These are phyloP conservation scores for Meda fulgida DNA, from an alignment of 2,797 vertebrate genomes.

Conservation along the genomic window DNA sequence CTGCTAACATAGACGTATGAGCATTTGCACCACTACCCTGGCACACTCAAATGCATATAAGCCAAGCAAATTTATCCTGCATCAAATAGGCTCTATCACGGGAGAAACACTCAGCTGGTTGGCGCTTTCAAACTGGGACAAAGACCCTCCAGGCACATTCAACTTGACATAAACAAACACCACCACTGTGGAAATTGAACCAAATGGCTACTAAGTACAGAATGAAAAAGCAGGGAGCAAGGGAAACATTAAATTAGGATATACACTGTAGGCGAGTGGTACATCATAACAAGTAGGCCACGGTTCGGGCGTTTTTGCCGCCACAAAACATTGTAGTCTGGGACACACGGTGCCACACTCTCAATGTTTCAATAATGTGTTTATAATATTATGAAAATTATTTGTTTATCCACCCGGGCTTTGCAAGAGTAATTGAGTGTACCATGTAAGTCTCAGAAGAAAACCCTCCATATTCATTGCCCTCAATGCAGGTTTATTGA, in stretches of 20 bases:
- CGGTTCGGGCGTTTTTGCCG: background rate
- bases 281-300: conserved; percentile 45
- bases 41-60: conserved; percentile 20
- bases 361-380: conserved; percentile 10
- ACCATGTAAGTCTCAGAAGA: conserved; percentile 12
- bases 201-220: conserved; percentile 40
- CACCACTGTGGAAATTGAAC: conserved; percentile 34
- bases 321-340: background rate
- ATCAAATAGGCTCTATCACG: conserved; percentile 25
- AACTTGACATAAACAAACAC: conserved; percentile 49
- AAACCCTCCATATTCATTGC: conserved; percentile 37
- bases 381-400: conserved; percentile 32
- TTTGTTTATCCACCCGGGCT: conserved; percentile 35
- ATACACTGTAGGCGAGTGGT: conserved; percentile 34
- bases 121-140: conserved; percentile 39
- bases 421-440: conserved; percentile 41
- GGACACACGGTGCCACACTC: background rate
- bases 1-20: background rate
- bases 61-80: conserved; percentile 34
- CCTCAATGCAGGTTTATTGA: conserved; percentile 29
- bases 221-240: conserved; percentile 13
- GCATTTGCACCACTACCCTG: conserved; percentile 31
- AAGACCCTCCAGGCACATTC: conserved; percentile 42
- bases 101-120: conserved; percentile 30
- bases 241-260: conserved; percentile 39